These are phyloP conservation scores for Ctenodactylus gundi DNA, from an alignment of 2,113 vertebrate genomes.

Conservation along the genomic window DNA sequence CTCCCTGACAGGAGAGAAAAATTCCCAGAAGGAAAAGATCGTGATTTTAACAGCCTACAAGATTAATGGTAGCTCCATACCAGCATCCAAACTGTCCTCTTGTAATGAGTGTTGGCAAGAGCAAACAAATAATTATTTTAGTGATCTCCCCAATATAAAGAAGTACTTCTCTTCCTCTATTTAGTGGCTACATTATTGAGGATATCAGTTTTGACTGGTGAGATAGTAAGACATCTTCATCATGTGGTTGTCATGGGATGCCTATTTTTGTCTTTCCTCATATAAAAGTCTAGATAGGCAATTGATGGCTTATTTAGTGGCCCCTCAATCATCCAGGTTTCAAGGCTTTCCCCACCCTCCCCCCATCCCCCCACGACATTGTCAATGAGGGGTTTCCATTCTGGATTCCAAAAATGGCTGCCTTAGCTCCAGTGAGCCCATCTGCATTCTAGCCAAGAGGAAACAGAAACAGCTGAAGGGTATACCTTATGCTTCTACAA, in stretches of 20 bases:
- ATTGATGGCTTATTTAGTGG: neutral
- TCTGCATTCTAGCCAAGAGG: neutral
- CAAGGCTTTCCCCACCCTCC: too few relatives aligned
- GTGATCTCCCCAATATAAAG: neutral
- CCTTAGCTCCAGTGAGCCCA: neutral
- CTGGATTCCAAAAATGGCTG: neutral
- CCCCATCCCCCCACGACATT: too few relatives aligned
- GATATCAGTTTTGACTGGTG: neutral
- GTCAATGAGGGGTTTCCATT: neutral
- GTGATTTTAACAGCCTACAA: neutral
- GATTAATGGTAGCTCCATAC: neutral
- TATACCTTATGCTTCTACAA: neutral
- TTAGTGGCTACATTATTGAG: neutral
- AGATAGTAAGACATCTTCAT: neutral
- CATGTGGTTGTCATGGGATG: neutral
- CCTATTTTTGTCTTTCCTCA: neutral
- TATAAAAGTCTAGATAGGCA: neutral
- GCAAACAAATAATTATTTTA: neutral
- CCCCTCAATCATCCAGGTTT: neutral
- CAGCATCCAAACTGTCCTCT: neutral
- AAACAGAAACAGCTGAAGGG: neutral
- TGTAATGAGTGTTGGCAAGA: neutral
- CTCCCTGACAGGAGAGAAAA: neutral
- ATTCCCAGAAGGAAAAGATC: neutral
- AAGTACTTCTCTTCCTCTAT: neutral